These are phyloP conservation scores for Aepyceros melampus DNA, from an alignment of 2,113 vertebrate genomes.

Conservation along the genomic window DNA sequence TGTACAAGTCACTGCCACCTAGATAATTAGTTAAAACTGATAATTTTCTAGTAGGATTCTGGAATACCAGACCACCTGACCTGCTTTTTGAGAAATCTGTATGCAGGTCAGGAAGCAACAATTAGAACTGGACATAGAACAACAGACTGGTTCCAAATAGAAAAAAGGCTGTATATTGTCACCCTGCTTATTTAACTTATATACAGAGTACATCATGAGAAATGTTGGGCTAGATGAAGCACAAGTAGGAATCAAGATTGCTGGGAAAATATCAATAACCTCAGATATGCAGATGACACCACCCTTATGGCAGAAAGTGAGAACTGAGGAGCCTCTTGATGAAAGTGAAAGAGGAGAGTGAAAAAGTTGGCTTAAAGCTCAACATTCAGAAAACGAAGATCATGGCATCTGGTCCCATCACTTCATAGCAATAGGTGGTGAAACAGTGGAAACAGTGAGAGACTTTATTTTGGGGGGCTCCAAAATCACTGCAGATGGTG, in stretches of 20 bases:
- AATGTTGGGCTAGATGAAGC: neutral
- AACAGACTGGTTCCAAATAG: neutral
- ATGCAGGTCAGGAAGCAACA: neutral
- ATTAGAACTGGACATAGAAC: neutral
- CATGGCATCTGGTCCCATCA: neutral
- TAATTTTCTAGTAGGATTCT: neutral
- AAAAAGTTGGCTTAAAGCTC: neutral
- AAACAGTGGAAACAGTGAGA: neutral
- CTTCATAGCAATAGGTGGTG: neutral
- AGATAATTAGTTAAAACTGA: neutral
- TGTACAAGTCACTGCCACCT: neutral
- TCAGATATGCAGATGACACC: neutral
- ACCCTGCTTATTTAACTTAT: neutral
- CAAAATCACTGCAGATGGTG: neutral
- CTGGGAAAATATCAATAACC: neutral
- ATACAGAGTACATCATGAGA: neutral
- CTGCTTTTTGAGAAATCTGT: neutral
- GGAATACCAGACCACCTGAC: neutral
- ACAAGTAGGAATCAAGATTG: neutral
- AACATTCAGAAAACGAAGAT: neutral
- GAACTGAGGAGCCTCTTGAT: neutral
- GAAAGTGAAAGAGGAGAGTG: neutral
- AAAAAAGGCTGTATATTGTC: neutral
- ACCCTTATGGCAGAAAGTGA: neutral
- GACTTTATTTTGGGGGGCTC: accelerated